phyloP scores from a whole-genome alignment of 2,113 vertebrate genomes.

The Mesitornis unicolor region DNA sequence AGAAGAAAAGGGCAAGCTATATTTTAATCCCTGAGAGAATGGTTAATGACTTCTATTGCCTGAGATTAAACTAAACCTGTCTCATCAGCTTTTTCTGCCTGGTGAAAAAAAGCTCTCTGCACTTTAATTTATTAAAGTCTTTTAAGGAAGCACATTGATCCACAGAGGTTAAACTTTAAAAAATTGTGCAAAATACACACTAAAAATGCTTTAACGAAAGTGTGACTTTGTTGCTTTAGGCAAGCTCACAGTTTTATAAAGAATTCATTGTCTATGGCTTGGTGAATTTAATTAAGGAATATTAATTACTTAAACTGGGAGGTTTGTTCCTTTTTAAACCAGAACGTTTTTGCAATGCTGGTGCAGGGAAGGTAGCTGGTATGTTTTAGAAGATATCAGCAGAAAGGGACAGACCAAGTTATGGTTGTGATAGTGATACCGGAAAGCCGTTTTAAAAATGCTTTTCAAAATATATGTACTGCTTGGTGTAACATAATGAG shows the following conservation, averaged over 20 bases:
- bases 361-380: conserved; percentile 13
- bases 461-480: conserved; percentile 15
- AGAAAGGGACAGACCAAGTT: conserved; percentile 42
- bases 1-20: conserved; percentile 99
- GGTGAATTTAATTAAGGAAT: conserved; percentile 94
- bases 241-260: conserved; percentile 82
- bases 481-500: neutral
- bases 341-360: conserved; percentile 70
- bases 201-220: conserved; percentile 90
- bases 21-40: conserved; percentile 99
- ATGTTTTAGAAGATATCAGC: neutral
- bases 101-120: conserved; percentile 92
- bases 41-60: conserved; percentile 99
- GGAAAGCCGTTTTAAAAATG: neutral
- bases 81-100: conserved; percentile 99
- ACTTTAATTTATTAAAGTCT: conserved; percentile 99
- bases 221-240: conserved; percentile 91
- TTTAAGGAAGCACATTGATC: conserved; percentile 99
- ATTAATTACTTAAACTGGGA: conserved; percentile 92
- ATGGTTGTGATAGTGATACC: neutral
- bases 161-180: conserved; percentile 99
- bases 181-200: conserved; percentile 92
- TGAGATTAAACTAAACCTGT: conserved; percentile 99
- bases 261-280: conserved; percentile 90
- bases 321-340: conserved; percentile 85